Base-by-base conservation (phyloP, 2,888 invertebrate species). In the Platycheirus rosarum region DNA sequence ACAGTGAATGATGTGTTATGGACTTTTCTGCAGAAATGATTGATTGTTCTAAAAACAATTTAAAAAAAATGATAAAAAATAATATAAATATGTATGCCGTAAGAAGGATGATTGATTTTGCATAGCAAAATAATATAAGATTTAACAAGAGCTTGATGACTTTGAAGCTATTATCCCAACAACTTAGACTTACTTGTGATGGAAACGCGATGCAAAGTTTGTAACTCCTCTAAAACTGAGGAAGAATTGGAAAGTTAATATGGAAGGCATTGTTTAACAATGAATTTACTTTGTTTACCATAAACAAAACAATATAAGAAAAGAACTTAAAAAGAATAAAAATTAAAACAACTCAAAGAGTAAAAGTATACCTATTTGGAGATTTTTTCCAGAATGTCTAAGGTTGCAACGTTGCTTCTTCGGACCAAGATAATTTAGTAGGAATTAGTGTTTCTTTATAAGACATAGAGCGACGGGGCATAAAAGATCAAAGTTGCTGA, bases 211-310 rank as follows among this genome's bases (percentile, higher is more conserved):
- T 87, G 89, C 87, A 86, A 89, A 89, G 85, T 87, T 88, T 86
- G 89, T 87, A 87, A 89, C 89, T 88, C 89, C 89, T 88, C 89
- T 87, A 87, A 89, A 89, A 88, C 89, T 89, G 42, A 68, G 57
- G 55, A 66, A 53, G 32, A 55, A 53, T 55, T 11, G n/a, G 53
- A 29, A 46, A 16, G 20, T 65, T 70, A 65, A n/a, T 63, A 57
- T 55, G 8, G 16, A 35, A 18, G 2, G 14, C 16, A 49, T 49
- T 60, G 9, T 7, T 29, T 16, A 37, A 68, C n/a, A 62, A 53
- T 51, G 48, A 44, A 9, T 20, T 51, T 51, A 32, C 20, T 23
- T 46, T 11, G 16, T 57, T 23, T 9, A 23, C 2, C 46, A 14
- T 18, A 53, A 55, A 23, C 23, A 26, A 44, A 70, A 63, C 14